These are phyloP conservation scores for Nowickia ferox DNA, from an alignment of 2,888 invertebrate genomes.

Conservation along the genomic window DNA sequence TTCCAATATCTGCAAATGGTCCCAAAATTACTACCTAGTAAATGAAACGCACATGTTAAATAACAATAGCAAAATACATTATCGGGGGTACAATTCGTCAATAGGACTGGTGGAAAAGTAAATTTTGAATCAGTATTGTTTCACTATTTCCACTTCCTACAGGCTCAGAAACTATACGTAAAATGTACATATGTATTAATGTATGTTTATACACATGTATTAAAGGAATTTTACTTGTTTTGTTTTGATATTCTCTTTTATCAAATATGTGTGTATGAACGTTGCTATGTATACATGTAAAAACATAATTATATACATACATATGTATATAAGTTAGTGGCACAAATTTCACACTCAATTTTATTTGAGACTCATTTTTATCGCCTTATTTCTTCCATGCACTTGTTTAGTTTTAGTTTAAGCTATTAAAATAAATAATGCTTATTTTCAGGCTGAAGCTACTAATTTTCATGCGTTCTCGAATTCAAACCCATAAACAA, in stretches of 20 bases:
- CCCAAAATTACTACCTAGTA: no score
- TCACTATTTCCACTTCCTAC: no score
- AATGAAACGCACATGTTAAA: no score
- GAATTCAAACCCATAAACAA: constrained; percentile 53
- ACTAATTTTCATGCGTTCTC: constrained; percentile 64
- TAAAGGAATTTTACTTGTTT: constrained; percentile 47
- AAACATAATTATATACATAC: background rate
- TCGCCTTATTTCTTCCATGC: constrained; percentile 10
- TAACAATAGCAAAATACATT: no score
- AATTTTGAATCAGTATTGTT: no score
- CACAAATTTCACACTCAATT: constrained; percentile 56
- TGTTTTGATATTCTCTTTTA: constrained; percentile 42
- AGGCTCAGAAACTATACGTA: no score
- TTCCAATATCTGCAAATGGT: no score
- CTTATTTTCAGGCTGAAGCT: constrained; percentile 55
- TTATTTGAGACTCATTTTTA: constrained; percentile 23
- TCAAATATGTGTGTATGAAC: background rate
- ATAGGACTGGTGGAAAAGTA: no score
- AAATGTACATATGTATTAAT: background rate
- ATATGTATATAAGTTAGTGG: constrained; percentile 28
- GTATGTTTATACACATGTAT: background rate
- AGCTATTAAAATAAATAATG: constrained; percentile 54
- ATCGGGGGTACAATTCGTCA: no score
- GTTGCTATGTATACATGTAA: background rate
- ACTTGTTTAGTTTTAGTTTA: constrained; percentile 47